These are phyloP conservation scores for Micoletzkya japonica DNA, from an alignment of 2,888 invertebrate genomes.

Conservation along the genomic window DNA sequence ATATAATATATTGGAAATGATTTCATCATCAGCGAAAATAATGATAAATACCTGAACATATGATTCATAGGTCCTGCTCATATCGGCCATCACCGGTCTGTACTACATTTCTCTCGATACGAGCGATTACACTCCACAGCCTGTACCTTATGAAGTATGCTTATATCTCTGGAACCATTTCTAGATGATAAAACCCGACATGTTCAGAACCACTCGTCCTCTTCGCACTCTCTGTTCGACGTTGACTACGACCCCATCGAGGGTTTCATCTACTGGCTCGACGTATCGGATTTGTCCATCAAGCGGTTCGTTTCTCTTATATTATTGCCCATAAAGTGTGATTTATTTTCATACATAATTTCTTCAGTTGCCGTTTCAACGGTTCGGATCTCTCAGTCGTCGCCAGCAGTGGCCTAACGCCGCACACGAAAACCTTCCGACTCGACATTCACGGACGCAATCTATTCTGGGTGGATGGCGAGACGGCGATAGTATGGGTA, in stretches of 20 bases:
- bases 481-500: constrained; percentile 32
- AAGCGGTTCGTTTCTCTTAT: constrained; percentile 13
- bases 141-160: constrained; percentile 26
- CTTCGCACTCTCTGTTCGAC: constrained; percentile 27
- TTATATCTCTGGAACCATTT: not conserved
- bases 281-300: constrained; percentile 30
- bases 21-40: not conserved
- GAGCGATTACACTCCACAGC: constrained; percentile 36
- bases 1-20: not conserved
- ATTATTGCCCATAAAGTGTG: not conserved
- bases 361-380: constrained; percentile 19
- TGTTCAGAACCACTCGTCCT: constrained; percentile 22
- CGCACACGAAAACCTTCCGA: constrained; percentile 21
- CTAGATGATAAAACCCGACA: too few species aligned
- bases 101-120: constrained; percentile 44
- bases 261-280: constrained; percentile 41
- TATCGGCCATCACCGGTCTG: constrained; percentile 36
- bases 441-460: constrained; percentile 38
- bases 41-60: not conserved
- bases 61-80: constrained; percentile 30
- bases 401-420: constrained; percentile 2
- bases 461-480: constrained; percentile 38
- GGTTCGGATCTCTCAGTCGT: constrained; percentile 22
- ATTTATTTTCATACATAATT: not conserved
- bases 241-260: constrained; percentile 41